Conservation (phyloP, 2,797 vertebrate genomes). For the Valencia hispanica region DNA sequence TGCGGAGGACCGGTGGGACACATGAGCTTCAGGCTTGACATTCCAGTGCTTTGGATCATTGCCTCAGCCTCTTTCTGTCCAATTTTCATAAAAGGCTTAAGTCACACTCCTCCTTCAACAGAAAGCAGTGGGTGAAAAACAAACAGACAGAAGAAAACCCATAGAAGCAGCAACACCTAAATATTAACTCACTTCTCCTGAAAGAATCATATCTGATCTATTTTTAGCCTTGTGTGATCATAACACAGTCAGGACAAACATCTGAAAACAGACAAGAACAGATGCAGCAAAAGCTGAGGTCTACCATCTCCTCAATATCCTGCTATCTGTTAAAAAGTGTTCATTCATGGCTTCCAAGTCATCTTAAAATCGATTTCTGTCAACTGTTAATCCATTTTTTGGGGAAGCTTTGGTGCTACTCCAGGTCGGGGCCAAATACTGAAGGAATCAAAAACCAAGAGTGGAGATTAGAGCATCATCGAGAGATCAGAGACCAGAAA, state of each 20-base stretch:
- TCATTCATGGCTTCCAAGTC: neutral
- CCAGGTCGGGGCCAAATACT: neutral
- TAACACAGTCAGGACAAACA: slow-evolving; percentile 29
- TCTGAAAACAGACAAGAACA: slow-evolving; percentile 25
- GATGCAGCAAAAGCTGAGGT: slow-evolving; percentile 15
- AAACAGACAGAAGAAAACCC: slow-evolving; percentile 14
- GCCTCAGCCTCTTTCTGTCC: slow-evolving; percentile 22
- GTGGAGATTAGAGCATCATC: neutral
- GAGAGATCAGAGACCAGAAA: neutral
- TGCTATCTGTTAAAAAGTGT: neutral
- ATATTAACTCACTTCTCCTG: slow-evolving; percentile 7
- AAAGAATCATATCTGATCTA: slow-evolving; percentile 33
- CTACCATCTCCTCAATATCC: slow-evolving; percentile 12
- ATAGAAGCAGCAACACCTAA: slow-evolving; percentile 21
- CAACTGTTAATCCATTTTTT: neutral
- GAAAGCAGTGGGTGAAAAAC: slow-evolving; percentile 35
- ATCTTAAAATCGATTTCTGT: neutral
- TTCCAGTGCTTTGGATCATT: neutral
- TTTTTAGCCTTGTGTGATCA: slow-evolving; percentile 37
- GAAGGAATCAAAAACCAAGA: neutral
- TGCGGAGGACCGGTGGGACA: slow-evolving; percentile 28
- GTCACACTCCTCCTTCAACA: slow-evolving; percentile 22
- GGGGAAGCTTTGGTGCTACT: slow-evolving; percentile 10
- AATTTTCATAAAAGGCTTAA: slow-evolving; percentile 16
- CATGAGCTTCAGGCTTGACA: slow-evolving; percentile 46